A percentile compares a stretch with the other conserved stretches of the same genome.
These are phyloP conservation scores for Pteropus alecto DNA, from an alignment of 2,113 vertebrate species.

Conservation along the genomic window DNA sequence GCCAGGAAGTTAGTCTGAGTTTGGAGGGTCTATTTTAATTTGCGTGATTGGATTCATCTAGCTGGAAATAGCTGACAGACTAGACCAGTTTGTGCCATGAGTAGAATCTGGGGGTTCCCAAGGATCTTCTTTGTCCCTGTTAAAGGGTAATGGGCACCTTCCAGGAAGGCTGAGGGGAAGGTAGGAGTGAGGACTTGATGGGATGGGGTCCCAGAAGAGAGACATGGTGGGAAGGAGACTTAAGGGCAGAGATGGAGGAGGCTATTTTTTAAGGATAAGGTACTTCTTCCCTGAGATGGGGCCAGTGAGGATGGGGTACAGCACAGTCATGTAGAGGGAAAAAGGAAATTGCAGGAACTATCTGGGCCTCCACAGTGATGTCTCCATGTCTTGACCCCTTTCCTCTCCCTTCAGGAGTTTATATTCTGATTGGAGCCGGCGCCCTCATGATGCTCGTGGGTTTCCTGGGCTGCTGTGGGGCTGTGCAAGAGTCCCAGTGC, in stretches of 20 bases:
- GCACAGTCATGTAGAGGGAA: rapidly evolving
- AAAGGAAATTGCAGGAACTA: rapidly evolving
- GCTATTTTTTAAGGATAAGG: neutral
- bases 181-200: neutral
- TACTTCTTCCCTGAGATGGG: neutral
- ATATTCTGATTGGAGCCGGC: conserved; percentile 94
- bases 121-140: neutral
- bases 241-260: no score
- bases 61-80: neutral
- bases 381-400: neutral
- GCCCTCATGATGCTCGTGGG: conserved; percentile 98
- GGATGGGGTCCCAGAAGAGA: neutral
- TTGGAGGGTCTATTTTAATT: neutral
- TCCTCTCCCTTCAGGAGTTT: conserved; percentile 86
- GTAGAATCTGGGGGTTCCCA: neutral
- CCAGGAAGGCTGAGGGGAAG: neutral
- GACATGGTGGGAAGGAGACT: neutral
- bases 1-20: neutral
- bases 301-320: rapidly evolving
- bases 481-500: conserved; percentile 95
- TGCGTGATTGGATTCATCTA: neutral
- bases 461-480: conserved; percentile 97
- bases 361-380: neutral
- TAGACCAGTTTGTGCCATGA: neutral
- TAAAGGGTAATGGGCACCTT: neutral